phyloP scores from a whole-genome alignment of 2,113 vertebrate species.

The Ochotona curzoniae region DNA sequence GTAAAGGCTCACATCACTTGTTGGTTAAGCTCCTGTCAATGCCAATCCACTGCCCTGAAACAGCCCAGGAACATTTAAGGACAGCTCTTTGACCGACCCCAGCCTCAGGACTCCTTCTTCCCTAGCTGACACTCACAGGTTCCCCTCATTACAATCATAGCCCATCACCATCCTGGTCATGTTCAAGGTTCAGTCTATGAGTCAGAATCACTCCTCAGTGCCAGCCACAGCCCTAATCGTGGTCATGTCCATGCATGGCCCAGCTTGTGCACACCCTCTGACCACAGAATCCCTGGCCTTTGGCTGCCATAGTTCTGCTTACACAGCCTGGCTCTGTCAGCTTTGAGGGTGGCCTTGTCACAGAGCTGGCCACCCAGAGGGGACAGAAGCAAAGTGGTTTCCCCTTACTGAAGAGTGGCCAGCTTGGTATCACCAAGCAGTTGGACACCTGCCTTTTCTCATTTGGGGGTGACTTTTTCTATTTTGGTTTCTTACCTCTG shows the following conservation, averaged over 20 bases:
- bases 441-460: not conserved
- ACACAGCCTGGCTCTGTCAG: not conserved
- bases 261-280: not conserved
- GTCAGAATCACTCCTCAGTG: not conserved
- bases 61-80: conserved; percentile 3
- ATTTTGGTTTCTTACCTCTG: not conserved
- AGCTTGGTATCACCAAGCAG: not conserved
- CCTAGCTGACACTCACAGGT: not conserved
- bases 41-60: not conserved
- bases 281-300: not conserved
- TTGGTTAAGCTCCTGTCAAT: conserved; percentile 22
- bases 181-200: rapidly evolving
- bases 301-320: not conserved
- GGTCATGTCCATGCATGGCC: rapidly evolving
- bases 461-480: no score
- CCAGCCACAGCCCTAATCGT: not conserved
- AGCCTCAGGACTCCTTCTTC: not conserved
- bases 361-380: not conserved
- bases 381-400: rapidly evolving
- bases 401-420: not conserved
- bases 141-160: not conserved
- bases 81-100: not conserved
- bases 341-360: rapidly evolving
- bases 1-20: not conserved
- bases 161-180: not conserved